Evolutionary conservation across 2,113 vertebrate species (phyloP), one percentile per base, ranked within the genome.

Genomic region (Cnemophilus loriae): DNA sequence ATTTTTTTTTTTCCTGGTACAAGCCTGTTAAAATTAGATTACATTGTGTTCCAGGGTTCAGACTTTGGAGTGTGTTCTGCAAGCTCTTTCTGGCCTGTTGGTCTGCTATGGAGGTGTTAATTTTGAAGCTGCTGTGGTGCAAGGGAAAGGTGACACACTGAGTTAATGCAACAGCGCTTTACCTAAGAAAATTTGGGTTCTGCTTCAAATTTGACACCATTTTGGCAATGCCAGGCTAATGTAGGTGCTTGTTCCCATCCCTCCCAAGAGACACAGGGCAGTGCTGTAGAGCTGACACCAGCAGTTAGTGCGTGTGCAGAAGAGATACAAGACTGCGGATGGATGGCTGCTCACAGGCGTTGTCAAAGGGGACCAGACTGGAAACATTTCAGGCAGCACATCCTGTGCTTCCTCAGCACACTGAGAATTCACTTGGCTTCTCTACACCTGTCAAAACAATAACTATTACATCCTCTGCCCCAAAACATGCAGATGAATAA

Each of bases 401-500:
- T 22, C 59, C 55, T 1, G 3, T 71, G 44, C 68, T 93, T 44
- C 44, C 78, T 93, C 83, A 73, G 37, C 53, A 37, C 1, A 33
- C 95, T 63, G n/a, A 93, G 82, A 89, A 91, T 84, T 65, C 28
- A 37, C 41, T 84, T 60, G 92, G 85, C 59, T 84, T 71, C 85
- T 67, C 50, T 65, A 28, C 59, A 88, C 37, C 79, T 95, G 90
- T 76, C 90, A 95, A 86, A 95, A 90, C 64, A 90, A 67, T 76
- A 89, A 88, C 55, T 28, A 15, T 41, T 57, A 30, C 1, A 3
- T 84, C 53, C 78, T 81, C 44, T 56, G 32, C 77, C 49, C 52
- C 57, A 52, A 88, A 70, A 73, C 26, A 89, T 78, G 64, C 50
- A 90, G 84, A 96, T 94, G 84, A 85, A 89, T 85, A 95, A 84